Evolutionary conservation across 2,797 vertebrate genomes (phyloP), one percentile per base, ranked within the genome.

Genomic region (Sphaeramia orbicularis): DNA sequence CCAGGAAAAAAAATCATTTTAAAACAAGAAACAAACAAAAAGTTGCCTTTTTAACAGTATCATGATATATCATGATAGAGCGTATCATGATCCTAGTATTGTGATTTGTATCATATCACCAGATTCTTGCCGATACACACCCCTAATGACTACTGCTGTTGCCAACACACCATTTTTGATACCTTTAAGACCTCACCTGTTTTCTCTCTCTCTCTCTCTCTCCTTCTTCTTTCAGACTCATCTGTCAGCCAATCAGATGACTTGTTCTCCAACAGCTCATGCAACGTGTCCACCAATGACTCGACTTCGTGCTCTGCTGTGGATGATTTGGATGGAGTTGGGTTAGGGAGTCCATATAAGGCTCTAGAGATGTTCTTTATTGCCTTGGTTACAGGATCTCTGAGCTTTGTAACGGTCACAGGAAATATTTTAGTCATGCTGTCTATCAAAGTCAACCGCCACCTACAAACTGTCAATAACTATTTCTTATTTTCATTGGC

Each of bases 391-490:
- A 99, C 98, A 0, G 98, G 98, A 64, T 99, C 98, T 0, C 93
- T 99, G 67, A 99, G 97, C 85, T 96, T 99, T 1, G 97, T 99
- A 88, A 99, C 98, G 0, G 96, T 99, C 3, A 97, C 97, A 14
- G 98, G 98, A 50, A 99, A 99, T 77, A 96, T 99, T 88, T 88
- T 99, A 69, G 98, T 99, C 76, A 99, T 99, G 97, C 93, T 99
- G 24, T 99, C 98, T 74, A 99, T 99, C 90, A 99, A 99, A 88
- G 98, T 99, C 35, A 99, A 99, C 91, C 95, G 98, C 41, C 98
- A 99, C 87, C 90, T 99, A 59, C 97, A 99, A 87, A 99, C 98
- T 0, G 96, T 99, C 84, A 99, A 99, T 90, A 99, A 99, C 88
- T 99, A 99, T 60, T 99, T 99, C 84, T 91, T 99, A 52, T 99